Evolutionary conservation across 2,797 vertebrate genomes (phyloP).

Genomic region (Leontopithecus rosalia): DNA sequence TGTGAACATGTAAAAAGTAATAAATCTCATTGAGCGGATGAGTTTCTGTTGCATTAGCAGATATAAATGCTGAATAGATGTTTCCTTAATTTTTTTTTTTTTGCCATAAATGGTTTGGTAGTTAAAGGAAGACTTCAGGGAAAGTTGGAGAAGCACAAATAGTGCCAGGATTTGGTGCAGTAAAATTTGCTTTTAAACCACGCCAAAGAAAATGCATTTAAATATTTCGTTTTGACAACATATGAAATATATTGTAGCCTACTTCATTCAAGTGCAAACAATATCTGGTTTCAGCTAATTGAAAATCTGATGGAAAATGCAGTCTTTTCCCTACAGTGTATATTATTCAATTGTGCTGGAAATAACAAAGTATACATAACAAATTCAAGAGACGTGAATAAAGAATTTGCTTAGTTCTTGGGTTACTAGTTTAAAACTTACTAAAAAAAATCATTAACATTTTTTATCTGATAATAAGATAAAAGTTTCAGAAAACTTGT

Average conservation of each 20-base stretch:
- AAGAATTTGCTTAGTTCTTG: conserved; percentile 26
- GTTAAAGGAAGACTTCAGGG: conserved; percentile 63
- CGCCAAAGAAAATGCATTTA: conserved; percentile 16
- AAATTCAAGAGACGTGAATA: conserved; percentile 33
- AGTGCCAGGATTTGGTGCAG: background rate
- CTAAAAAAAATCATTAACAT: conserved; percentile 50
- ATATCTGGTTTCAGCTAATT: conserved; percentile 43
- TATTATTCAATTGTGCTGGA: conserved; percentile 45
- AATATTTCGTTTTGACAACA: background rate
- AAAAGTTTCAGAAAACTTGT: conserved; percentile 6
- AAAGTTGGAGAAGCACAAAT: conserved; percentile 39
- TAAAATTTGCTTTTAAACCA: background rate
- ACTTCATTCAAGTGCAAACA: conserved; percentile 14
- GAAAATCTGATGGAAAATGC: conserved; percentile 18
- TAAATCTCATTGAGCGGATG: conserved; percentile 85
- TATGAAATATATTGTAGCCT: background rate
- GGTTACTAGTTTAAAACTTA: conserved; percentile 51
- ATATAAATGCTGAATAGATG: conserved; percentile 85
- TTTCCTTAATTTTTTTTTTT: conserved; percentile 70
- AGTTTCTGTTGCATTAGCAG: conserved; percentile 84
- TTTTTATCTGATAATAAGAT: conserved; percentile 43
- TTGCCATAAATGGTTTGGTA: conserved; percentile 75
- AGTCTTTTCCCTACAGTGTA: background rate
- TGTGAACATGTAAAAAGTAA: conserved; percentile 80
- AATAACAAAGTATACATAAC: conserved; percentile 42